phyloP scores from a whole-genome alignment of 2,797 vertebrate species.

The Cryptoblepharus egeriae region DNA sequence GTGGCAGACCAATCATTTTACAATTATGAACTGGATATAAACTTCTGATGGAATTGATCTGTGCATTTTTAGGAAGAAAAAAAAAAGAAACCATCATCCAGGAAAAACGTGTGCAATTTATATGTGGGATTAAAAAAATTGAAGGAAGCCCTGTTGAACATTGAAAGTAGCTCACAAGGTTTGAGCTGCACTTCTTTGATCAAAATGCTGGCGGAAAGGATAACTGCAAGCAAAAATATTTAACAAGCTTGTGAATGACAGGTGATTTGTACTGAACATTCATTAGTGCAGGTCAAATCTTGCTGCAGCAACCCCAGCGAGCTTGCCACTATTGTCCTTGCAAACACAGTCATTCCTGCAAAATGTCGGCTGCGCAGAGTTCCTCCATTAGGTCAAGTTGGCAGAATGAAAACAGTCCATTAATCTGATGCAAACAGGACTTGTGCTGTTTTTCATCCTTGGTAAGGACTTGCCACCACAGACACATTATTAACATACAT shows the following conservation, averaged over 20 bases:
- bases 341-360: background rate
- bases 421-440: conserved; percentile 39
- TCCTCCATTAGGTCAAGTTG: conserved; percentile 13
- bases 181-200: background rate
- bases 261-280: conserved; percentile 23
- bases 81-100: background rate
- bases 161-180: background rate
- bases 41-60: background rate
- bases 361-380: background rate
- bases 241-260: conserved; percentile 10
- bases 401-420: conserved; percentile 9
- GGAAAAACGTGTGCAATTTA: background rate
- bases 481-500: background rate
- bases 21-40: background rate
- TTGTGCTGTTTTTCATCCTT: conserved; percentile 36
- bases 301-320: background rate
- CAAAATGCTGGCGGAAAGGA: conserved; percentile 21
- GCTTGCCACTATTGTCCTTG: background rate
- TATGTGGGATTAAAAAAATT: too few relatives aligned
- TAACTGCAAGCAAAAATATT: conserved; percentile 24
- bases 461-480: conserved; percentile 32
- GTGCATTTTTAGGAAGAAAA: background rate
- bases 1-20: background rate
- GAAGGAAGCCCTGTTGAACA: too few relatives aligned
- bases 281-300: conserved; percentile 15